These are phyloP conservation scores for Brassicogethes aeneus DNA, from an alignment of 2,888 invertebrate species.

Conservation along the genomic window DNA sequence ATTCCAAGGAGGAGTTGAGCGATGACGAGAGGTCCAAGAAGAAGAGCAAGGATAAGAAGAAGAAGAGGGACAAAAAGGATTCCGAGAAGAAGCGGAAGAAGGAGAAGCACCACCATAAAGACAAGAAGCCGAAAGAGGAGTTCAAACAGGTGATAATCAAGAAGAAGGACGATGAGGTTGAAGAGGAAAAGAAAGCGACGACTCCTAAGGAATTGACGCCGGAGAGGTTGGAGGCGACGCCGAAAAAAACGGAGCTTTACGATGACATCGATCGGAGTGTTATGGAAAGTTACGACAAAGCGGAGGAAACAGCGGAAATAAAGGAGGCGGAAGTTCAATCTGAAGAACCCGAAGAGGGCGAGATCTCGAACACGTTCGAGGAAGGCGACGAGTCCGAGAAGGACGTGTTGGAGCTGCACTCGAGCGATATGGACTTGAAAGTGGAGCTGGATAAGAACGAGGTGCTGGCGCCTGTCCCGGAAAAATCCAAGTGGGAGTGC, in stretches of 20 bases:
- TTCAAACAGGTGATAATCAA: constrained; percentile 26
- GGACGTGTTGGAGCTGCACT: constrained; percentile 52
- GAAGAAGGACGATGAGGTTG: constrained; percentile 28
- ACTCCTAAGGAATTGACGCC: constrained; percentile 24
- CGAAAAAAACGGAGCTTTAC: not conserved
- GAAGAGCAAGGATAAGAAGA: constrained; percentile 45
- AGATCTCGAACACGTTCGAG: constrained; percentile 19
- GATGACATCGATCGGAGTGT: not conserved
- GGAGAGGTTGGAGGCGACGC: not conserved
- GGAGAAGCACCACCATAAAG: constrained; percentile 37
- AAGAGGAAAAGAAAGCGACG: constrained; percentile 37
- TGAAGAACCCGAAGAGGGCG: constrained; percentile 16
- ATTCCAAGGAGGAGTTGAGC: constrained; percentile 27
- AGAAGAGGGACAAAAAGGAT: constrained; percentile 47
- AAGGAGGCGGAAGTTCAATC: not conserved
- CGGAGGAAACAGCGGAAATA: constrained; percentile 11
- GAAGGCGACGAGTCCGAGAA: constrained; percentile 40
- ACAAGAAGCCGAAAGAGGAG: constrained; percentile 31
- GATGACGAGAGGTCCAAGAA: constrained; percentile 37
- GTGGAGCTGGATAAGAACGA: constrained; percentile 45
- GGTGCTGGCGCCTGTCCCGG: constrained; percentile 66
- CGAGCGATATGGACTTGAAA: constrained; percentile 48
- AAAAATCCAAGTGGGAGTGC: constrained; percentile 83
- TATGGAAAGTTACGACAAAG: not conserved
- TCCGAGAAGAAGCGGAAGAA: constrained; percentile 38